Conservation (phyloP, 2,113 vertebrate genomes). For the Pelecanus crispus region DNA sequence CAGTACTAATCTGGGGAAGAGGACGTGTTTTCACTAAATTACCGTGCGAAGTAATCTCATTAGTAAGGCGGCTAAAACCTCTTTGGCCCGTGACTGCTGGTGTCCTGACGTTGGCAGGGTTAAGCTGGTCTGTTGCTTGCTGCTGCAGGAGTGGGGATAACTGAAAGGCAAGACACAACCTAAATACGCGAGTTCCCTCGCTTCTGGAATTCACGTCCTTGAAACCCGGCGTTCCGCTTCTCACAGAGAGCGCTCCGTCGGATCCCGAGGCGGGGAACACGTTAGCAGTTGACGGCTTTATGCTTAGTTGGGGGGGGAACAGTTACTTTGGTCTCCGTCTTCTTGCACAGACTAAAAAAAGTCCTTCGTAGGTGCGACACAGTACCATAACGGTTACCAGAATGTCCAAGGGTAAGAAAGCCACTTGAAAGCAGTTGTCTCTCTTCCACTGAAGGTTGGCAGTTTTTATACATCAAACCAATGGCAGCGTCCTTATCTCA, state of each 20-base stretch:
- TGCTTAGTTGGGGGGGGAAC: not conserved
- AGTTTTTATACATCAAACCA: not conserved
- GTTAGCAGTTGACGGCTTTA: not conserved
- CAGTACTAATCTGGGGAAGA: not conserved
- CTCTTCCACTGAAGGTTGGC: not conserved
- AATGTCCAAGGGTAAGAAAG: not conserved
- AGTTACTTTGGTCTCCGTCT: too few species aligned
- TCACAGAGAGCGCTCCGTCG: accelerated
- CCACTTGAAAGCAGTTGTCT: not conserved
- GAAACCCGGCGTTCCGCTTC: accelerated
- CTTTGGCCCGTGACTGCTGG: not conserved
- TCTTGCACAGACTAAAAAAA: not conserved
- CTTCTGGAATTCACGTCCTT: not conserved
- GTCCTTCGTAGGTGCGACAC: not conserved
- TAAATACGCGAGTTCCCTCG: accelerated
- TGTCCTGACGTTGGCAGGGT: not conserved
- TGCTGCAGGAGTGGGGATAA: not conserved
- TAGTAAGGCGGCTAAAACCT: not conserved
- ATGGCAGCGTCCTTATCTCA: not conserved
- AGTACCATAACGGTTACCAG: accelerated
- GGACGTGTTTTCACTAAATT: not conserved
- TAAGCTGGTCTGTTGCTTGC: not conserved
- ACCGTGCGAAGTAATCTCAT: not conserved
- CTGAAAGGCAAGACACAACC: not conserved
- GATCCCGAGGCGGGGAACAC: accelerated